Base-by-base conservation (phyloP, 2,888 invertebrate species). In the Glyphotaelius pellucidus region DNA sequence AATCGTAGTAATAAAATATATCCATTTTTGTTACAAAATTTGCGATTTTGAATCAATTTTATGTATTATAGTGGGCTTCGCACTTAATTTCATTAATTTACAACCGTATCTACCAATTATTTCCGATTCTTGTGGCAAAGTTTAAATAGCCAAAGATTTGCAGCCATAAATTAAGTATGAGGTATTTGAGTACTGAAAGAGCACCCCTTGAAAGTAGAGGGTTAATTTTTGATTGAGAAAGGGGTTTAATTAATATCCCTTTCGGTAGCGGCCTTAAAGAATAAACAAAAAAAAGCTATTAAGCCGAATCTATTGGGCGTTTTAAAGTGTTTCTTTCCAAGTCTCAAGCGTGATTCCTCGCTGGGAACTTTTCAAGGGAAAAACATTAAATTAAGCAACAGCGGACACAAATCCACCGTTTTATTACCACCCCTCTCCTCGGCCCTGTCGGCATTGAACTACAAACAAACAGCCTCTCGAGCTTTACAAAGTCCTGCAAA, bases 401-500 rank as follows among this genome's bases (percentile, higher is more conserved):
- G 86, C 80, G 91, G 90, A 91, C 90, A 91, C 92, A 91, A 91
- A 91, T 91, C 89, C 80, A 84, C 52, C 86, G 84, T 92, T 92
- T 92, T 91, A 92, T 92, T 91, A 91, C 91, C 88, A 79, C 80
- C 90, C 80, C 90, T 47, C 81, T 81, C 30, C 31, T 25, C 32
- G 15, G 79, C n/a, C 42, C 83, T 83, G 92, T 91, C 92, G 92
- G 85, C 92, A 91, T 93, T 91, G 92, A 86, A 90, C 92, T 91
- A 91, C 93, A 91, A 91, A 90, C 92, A 92, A 91, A 92, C 92
- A 87, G 91, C 91, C 88, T 52, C 89, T 81, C 67, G 86, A 67
- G 87, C 93, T 86, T 93, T 91, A 90, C 93, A 91, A 93, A 93
- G 91, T 93, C 92, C 90, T 90, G 91, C 92, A 93, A 93, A 93